Evolutionary conservation across 1,140 invertebrate species (phyloP).

Genomic region (Cydia pomonella): DNA sequence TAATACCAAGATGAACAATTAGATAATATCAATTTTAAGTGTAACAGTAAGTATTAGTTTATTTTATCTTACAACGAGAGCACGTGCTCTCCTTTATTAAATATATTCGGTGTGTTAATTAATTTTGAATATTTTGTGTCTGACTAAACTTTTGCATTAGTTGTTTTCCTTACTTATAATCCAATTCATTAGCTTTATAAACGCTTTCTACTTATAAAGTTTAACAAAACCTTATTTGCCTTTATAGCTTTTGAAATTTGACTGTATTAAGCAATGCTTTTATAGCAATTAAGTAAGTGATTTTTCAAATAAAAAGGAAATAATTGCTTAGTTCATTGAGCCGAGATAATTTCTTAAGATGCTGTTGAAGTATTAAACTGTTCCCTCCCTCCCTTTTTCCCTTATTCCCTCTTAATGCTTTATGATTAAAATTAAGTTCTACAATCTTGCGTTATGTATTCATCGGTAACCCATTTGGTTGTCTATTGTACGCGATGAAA

Average conservation of each 20-base stretch:
- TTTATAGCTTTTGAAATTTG: slow-evolving; percentile 1
- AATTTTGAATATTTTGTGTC: background rate
- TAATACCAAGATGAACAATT: background rate
- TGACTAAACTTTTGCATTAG: background rate
- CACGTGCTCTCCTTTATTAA: background rate
- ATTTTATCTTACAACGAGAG: background rate
- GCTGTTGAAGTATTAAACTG: background rate
- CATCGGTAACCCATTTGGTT: too few species aligned
- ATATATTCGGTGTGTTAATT: background rate
- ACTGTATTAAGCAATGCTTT: background rate
- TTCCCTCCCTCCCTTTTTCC: too few species aligned
- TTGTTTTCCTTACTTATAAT: slow-evolving; percentile 24
- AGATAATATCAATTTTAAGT: background rate
- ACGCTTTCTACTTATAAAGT: slow-evolving; percentile 9
- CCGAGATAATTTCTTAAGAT: slow-evolving; percentile 6
- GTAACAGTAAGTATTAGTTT: background rate
- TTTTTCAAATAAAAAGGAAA: slow-evolving; percentile 1
- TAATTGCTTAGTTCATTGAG: slow-evolving; percentile 18
- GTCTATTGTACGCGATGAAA: too few species aligned
- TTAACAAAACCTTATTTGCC: slow-evolving; percentile 9
- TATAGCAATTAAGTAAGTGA: slow-evolving; percentile 5
- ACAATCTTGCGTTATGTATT: background rate
- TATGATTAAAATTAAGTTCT: background rate
- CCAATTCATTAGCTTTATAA: slow-evolving; percentile 6
- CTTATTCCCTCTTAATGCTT: background rate